These are phyloP conservation scores for Antigone vipio DNA, from an alignment of 2,113 vertebrate species.

Conservation along the genomic window DNA sequence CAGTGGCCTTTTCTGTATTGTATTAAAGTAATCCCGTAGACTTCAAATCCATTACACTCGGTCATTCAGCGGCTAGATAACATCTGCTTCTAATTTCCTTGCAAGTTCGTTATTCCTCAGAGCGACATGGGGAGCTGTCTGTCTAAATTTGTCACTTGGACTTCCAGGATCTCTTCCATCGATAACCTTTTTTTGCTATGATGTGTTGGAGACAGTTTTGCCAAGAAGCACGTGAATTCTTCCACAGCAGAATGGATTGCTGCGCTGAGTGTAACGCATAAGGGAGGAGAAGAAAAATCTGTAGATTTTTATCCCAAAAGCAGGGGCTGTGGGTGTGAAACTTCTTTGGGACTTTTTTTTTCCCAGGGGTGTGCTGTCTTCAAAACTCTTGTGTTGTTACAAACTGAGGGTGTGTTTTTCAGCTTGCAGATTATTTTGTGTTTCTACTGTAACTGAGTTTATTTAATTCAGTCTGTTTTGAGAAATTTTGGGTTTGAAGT, in stretches of 20 bases:
- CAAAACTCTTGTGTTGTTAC: neutral
- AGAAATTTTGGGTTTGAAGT: neutral
- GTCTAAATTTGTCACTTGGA: neutral
- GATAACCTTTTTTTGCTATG: neutral
- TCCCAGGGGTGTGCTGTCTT: neutral
- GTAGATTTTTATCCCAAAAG: neutral
- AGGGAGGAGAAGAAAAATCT: neutral
- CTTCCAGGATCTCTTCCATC: neutral
- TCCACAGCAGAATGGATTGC: neutral
- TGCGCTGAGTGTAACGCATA: fast-evolving
- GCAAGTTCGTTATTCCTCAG: neutral
- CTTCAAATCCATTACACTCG: neutral
- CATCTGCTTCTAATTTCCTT: conserved; percentile 12
- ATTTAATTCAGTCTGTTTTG: neutral
- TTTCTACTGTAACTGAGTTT: neutral
- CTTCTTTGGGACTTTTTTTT: neutral
- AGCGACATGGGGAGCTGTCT: neutral
- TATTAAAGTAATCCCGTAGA: neutral
- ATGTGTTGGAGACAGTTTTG: neutral
- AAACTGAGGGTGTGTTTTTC: neutral
- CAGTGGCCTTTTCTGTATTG: neutral
- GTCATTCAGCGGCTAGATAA: neutral
- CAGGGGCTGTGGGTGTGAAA: neutral
- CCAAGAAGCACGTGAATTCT: neutral
- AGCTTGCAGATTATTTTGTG: neutral